Conservation (phyloP, 2,797 vertebrate species). For the Poecilia velifera region DNA sequence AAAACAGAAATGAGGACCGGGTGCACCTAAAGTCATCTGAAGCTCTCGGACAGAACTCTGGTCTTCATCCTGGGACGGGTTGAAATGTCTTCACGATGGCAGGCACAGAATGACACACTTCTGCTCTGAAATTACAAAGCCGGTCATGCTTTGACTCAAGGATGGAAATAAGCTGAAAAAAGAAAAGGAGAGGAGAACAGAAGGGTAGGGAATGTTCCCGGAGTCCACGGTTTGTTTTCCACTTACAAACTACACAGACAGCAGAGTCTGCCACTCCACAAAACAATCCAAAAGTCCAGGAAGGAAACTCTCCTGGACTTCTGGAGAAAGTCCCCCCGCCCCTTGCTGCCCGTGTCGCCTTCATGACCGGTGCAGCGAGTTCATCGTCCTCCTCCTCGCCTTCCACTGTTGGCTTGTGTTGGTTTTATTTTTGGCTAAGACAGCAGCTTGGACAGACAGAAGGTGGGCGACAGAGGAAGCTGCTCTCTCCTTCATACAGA, state of each 20-base stretch:
- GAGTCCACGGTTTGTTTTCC: conserved; percentile 53
- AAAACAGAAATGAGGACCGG: conserved; percentile 58
- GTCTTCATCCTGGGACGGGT: conserved; percentile 70
- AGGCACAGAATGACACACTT: conserved; percentile 84
- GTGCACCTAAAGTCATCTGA: conserved; percentile 75
- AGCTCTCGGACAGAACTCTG: conserved; percentile 69
- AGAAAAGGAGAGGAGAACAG: conserved; percentile 35
- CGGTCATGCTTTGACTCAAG: conserved; percentile 60
- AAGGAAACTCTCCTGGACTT: conserved; percentile 44
- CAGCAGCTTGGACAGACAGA: conserved; percentile 63
- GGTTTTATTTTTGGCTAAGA: conserved; percentile 72
- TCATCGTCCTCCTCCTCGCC: conserved; percentile 44
- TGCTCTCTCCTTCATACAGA: conserved; percentile 87
- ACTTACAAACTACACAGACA: conserved; percentile 47
- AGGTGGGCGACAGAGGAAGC: conserved; percentile 73
- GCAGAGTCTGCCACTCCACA: conserved; percentile 57
- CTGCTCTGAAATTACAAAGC: conserved; percentile 72
- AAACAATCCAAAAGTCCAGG: conserved; percentile 70
- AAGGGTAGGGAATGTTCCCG: conserved; percentile 57
- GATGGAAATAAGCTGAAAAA: conserved; percentile 40
- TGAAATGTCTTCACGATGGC: conserved; percentile 72
- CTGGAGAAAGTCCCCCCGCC: conserved; percentile 30
- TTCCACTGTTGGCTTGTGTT: conserved; percentile 75
- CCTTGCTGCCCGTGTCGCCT: conserved; percentile 49
- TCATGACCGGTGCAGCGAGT: conserved; percentile 41